Evolutionary conservation across 2,888 invertebrate genomes (phyloP), one percentile per base, ranked within the genome.

Genomic region (Phortica okadai): DNA sequence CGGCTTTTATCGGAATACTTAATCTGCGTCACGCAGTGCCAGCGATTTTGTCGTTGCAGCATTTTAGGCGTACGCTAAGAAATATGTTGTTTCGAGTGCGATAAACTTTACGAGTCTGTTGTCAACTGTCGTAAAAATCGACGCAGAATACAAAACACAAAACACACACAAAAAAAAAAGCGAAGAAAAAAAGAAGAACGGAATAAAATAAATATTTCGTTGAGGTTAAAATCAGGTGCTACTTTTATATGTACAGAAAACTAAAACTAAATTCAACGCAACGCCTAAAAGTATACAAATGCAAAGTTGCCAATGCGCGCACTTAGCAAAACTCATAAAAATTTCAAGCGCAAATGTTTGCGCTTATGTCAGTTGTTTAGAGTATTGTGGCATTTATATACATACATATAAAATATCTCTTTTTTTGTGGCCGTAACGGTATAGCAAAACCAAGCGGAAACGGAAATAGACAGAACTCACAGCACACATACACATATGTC

Each of bases 401-500:
- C 33, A 33, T 33, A 54, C 54, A 21, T 21, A 21, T 21, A 54
- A 54, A 54, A 56, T 56, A 16, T 56, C 56, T 14, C n/a, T 56
- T 56, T 56, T 56, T 6, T 56, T 33, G 33, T 33, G 33, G 33
- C 3, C 42, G 14, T 67, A n/a, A 69, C 10, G 33, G 6, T n/a
- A 44, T 58, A 44, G 58, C 67, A 58, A 59, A 69, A 75, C 59
- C 14, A 25, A 75, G 69, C 59, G 74, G 45, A 69, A 75, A 62
- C 67, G 74, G 74, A 75, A 69, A 59, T 59, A 59, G 74, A 75
- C 74, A 75, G 59, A 69, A 67, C 44, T 21, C 41, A 16, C 33
- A 64, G 14, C 14, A 33, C n/a, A 16, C 16, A 14, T 10, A 33
- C 64, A 59, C 14, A 33, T 50, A 14, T 50, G 6, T 45, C 7